Evolutionary conservation across 2,888 invertebrate genomes (phyloP).

Genomic region (Trissolcus brochymenae): DNA sequence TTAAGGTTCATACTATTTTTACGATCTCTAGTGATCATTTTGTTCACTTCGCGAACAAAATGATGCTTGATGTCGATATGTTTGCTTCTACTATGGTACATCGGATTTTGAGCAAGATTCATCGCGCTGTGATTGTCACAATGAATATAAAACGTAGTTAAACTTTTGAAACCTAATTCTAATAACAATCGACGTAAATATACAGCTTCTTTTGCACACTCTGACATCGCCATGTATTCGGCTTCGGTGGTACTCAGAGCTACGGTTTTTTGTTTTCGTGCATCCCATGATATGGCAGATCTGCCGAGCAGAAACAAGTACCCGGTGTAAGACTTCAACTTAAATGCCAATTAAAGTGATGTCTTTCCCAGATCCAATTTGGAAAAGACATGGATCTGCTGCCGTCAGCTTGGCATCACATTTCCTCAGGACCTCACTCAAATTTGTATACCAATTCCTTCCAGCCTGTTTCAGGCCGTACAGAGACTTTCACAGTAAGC

Average conservation of each 20-base stretch:
- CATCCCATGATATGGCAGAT: slow-evolving; percentile 7
- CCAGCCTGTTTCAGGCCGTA: slow-evolving; percentile 17
- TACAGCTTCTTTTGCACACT: background rate
- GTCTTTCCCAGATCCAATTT: slow-evolving; percentile 1
- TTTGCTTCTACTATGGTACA: slow-evolving; percentile 2
- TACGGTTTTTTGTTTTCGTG: slow-evolving; percentile 8
- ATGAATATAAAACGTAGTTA: background rate
- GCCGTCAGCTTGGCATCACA: background rate
- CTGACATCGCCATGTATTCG: background rate
- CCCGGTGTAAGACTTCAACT: slow-evolving; percentile 4
- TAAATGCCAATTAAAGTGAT: background rate
- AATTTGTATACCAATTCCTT: slow-evolving; percentile 5
- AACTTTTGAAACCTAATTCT: background rate
- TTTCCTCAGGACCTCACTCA: background rate
- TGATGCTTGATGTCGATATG: background rate
- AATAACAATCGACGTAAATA: background rate
- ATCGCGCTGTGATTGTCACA: background rate
- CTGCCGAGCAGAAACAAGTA: slow-evolving; percentile 4
- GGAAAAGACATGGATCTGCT: slow-evolving; percentile 2
- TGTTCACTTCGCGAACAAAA: background rate
- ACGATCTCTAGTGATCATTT: no score
- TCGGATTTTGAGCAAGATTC: slow-evolving; percentile 3
- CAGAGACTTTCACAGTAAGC: slow-evolving; percentile 1
- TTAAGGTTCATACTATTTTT: no score
- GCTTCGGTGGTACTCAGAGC: slow-evolving; percentile 8